Evolutionary conservation across 2,888 invertebrate genomes (phyloP), one percentile per base, ranked within the genome.

Genomic region (Rhopalosiphum nymphaeae): DNA sequence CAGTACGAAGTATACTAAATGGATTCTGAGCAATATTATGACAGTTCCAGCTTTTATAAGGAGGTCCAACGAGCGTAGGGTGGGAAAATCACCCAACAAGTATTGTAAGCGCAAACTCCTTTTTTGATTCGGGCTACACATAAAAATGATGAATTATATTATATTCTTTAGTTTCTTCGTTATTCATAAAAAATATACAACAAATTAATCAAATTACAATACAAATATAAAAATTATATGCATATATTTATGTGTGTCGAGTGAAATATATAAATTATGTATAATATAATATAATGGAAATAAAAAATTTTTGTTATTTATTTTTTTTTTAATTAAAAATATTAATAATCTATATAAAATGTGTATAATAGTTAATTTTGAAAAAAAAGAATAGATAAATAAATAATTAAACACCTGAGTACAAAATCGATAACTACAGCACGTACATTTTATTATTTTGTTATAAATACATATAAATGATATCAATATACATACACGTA

Each of bases 31-130:
- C 87, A 61, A n/a, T 56, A 49, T 42, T 49, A 53, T 42, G 16
- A 42, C 49, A 46, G 46, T 85, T 85, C 61, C 89, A 16, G 78
- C 57, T 89, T 90, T 89, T 93, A 93, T 93, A 90, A 26, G 89
- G 36, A 42, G 29, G 25, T 16, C 56, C 89, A 10, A 56, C 57
- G 57, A 85, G 46, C 57, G 84, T 36, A 85, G 93, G 93, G 93
- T 46, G 89, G 89, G 85, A 89, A 57, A 88, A 78, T 90, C 89
- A 36, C 85, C 89, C 89, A 3, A 57, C 56, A 44, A 42, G 53
- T 84, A 7, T 56, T 44, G 10, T 85, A 7, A 85, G 93, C 93
- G 93, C 93, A 90, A 57, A 93, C 93, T 90, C 93, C 84, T 89
- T 7, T 89, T 57, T 29, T 36, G 25, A 91, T 29, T 42, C 84